Base-by-base conservation (phyloP, 37 sponge, comb jelly and placozoan species). In the Lycopodina hypogea region DNA sequence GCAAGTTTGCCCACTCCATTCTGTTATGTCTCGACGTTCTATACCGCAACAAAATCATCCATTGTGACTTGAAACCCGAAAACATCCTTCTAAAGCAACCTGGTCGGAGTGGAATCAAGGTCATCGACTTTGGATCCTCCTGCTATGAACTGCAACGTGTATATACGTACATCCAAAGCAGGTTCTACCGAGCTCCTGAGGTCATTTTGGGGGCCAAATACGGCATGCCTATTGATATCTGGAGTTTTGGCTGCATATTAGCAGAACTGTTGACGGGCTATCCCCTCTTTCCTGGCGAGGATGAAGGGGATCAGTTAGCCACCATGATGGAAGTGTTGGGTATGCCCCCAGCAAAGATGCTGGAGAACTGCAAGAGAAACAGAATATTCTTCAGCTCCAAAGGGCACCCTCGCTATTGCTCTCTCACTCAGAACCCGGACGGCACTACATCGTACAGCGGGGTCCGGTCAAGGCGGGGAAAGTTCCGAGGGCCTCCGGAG, bases 31-130 rank as follows among this genome's bases (percentile, higher is more conserved):
- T 98, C 73, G 96, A 95, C 12, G 79, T 82, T 3, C 87, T 93
- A 4, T 87, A 95, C 51, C 88, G 99, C 26, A 95, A 98, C 79
- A 84, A 94, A 81, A 98, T 98, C 56, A 98, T 98, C 42, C 99
- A 98, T 83, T 98, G 99, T 56, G 99, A 98, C 68, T 74, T 98
- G n/a, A 98, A 98, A 72, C 99, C 99, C 0, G 97, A 97, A 69
- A 97, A 97, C 75, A 94, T 97, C 60, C 86, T 97, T 3, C 81
- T 97, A 52, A 97, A 94, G 64, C 92, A 91, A 66, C 92, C 85
- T 12, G 97, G 97, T 3, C 65, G 95, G 8, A 97, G 93, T 79
- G 97, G 95, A 21, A 86, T 97, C 67, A 97, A 97, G 63, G 97
- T 97, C 32, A 97, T 97, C 19, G 97, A 97, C 68, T 97, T 90